Conservation (phyloP, 2,888 invertebrate species). For the Nephrotoma guestfalica region DNA sequence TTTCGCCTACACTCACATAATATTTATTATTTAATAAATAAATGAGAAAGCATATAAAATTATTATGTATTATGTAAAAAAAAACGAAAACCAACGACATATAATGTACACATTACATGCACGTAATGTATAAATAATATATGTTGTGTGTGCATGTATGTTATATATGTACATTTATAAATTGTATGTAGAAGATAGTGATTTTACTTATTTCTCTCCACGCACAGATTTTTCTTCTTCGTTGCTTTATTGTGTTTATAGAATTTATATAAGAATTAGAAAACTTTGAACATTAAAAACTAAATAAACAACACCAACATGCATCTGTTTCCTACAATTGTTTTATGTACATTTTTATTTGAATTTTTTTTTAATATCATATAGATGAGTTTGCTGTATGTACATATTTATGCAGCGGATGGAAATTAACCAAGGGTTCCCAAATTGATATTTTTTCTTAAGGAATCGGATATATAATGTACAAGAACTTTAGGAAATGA, state of each 20-base stretch:
- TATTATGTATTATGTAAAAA: not conserved
- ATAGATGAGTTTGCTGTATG: not conserved
- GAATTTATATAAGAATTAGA: not conserved
- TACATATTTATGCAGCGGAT: not conserved
- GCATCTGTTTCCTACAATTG: slow-evolving; percentile 3
- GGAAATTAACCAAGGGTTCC: not conserved
- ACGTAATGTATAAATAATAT: not conserved
- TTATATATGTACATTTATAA: not conserved
- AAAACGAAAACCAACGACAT: not conserved
- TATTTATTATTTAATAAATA: not conserved
- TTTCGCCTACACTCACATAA: not conserved
- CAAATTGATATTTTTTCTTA: not conserved
- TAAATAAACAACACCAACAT: not conserved
- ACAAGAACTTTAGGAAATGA: too few species aligned
- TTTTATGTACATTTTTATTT: not conserved
- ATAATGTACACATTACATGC: not conserved
- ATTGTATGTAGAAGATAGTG: not conserved
- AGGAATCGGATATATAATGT: too few species aligned
- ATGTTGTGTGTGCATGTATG: not conserved
- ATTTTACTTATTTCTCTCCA: not conserved
- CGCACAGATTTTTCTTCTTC: not conserved
- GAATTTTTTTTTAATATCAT: not conserved
- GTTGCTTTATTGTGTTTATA: not conserved
- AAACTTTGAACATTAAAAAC: not conserved
- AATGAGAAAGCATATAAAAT: not conserved